These are phyloP conservation scores for Alectoris magna DNA, from an alignment of 2,797 vertebrate genomes.

Conservation along the genomic window DNA sequence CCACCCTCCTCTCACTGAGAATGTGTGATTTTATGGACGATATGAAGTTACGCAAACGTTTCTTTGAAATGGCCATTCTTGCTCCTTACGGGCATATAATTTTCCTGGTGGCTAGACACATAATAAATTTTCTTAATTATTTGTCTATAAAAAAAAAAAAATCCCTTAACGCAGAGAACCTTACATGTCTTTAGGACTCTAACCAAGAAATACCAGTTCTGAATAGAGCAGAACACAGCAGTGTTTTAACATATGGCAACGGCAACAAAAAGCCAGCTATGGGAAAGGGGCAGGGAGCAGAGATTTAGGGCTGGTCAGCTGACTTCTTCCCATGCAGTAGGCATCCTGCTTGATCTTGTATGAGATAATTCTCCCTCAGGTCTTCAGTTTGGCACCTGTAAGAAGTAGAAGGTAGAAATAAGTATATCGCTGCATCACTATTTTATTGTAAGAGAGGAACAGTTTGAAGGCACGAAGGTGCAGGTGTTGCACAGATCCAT, in stretches of 20 bases:
- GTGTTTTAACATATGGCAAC: not conserved
- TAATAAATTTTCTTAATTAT: not conserved
- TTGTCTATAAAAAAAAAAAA: not conserved
- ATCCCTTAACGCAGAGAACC: not conserved
- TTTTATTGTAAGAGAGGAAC: not conserved
- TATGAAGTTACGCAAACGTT: not conserved
- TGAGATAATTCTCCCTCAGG: not conserved
- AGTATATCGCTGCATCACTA: not conserved
- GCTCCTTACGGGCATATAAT: not conserved
- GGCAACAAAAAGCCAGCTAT: not conserved
- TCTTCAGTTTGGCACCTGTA: not conserved
- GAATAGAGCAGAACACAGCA: not conserved
- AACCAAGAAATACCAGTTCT: not conserved
- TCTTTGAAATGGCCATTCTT: fast-evolving
- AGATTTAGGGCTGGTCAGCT: not conserved
- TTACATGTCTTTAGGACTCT: not conserved
- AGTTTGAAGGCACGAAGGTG: not conserved
- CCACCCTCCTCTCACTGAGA: not conserved
- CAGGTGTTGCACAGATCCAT: not conserved
- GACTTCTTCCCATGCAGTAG: not conserved
- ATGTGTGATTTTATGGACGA: not conserved
- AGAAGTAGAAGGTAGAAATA: not conserved
- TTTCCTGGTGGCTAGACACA: not conserved
- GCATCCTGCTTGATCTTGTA: not conserved
- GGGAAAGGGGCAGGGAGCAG: not conserved